Conservation (phyloP, 2,888 invertebrate species). For the Torymus auratus region DNA sequence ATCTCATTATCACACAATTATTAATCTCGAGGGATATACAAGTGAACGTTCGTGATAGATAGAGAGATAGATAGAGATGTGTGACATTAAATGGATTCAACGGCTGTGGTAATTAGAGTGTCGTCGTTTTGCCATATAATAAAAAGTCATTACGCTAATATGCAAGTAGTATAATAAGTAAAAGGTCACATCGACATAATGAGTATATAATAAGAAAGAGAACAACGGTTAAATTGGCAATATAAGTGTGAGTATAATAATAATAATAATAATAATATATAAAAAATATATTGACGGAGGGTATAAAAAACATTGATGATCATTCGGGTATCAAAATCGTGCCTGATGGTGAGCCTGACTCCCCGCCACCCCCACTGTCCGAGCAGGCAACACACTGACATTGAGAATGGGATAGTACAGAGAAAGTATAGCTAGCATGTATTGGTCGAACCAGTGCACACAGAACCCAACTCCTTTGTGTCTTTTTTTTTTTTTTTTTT, state of each 20-base stretch:
- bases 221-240: constrained; percentile 33
- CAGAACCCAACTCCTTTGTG: not conserved
- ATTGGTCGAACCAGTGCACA: constrained; percentile 16
- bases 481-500: not conserved
- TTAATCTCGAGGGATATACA: constrained; percentile 21
- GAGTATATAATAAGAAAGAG: constrained; percentile 41
- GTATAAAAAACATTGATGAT: constrained; percentile 66
- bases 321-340: constrained; percentile 73
- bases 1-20: not conserved
- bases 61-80: constrained; percentile 26
- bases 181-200: constrained; percentile 54
- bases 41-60: too few species aligned
- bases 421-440: constrained; percentile 62
- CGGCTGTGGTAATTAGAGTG: constrained; percentile 13
- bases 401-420: constrained; percentile 60
- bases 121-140: constrained; percentile 31
- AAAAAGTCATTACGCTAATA: constrained; percentile 38
- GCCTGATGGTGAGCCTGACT: constrained; percentile 77
- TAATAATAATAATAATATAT: constrained; percentile 17
- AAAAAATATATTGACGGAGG: constrained; percentile 55
- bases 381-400: constrained; percentile 76
- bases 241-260: constrained; percentile 34
- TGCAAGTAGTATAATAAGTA: constrained; percentile 26
- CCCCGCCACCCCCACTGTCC: constrained; percentile 75
- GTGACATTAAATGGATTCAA: constrained; percentile 29